Conservation (phyloP, 2,113 vertebrate genomes). For the Garra rufa region DNA sequence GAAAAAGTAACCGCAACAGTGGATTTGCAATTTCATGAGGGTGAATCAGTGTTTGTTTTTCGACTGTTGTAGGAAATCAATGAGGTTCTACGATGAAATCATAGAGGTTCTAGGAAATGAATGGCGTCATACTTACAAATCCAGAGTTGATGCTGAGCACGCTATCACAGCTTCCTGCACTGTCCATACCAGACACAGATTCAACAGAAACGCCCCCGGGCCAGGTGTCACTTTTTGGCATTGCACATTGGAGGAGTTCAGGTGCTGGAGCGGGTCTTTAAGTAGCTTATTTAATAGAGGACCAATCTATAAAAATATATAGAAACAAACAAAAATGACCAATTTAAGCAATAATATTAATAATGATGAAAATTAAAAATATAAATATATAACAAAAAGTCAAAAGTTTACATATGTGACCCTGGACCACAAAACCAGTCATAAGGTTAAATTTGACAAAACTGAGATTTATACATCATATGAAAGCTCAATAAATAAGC, state of each 20-base stretch:
- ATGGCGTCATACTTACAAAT: constrained; percentile 78
- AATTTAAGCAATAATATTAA: too few relatives aligned
- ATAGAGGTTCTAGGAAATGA: neutral
- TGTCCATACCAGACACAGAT: constrained; percentile 71
- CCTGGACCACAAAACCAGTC: too few relatives aligned
- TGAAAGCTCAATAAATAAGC: too few relatives aligned
- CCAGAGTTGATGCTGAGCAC: constrained; percentile 83
- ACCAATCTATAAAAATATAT: constrained; percentile 50
- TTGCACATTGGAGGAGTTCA: constrained; percentile 63
- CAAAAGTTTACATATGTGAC: too few relatives aligned
- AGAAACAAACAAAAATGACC: too few relatives aligned
- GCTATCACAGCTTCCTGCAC: constrained; percentile 84
- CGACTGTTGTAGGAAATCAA: neutral
- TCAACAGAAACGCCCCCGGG: constrained; percentile 76
- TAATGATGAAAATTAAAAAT: too few relatives aligned
- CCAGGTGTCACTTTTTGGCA: constrained; percentile 84
- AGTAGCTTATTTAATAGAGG: constrained; percentile 40
- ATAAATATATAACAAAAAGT: too few relatives aligned
- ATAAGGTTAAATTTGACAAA: too few relatives aligned
- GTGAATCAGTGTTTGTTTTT: neutral
- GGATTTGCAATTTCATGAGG: neutral
- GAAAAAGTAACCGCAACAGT: neutral
- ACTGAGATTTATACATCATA: too few relatives aligned
- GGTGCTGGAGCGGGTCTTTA: constrained; percentile 20
- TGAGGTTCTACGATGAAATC: neutral